Evolutionary conservation across 2,113 vertebrate species (phyloP).

Genomic region (Zingel zingel): DNA sequence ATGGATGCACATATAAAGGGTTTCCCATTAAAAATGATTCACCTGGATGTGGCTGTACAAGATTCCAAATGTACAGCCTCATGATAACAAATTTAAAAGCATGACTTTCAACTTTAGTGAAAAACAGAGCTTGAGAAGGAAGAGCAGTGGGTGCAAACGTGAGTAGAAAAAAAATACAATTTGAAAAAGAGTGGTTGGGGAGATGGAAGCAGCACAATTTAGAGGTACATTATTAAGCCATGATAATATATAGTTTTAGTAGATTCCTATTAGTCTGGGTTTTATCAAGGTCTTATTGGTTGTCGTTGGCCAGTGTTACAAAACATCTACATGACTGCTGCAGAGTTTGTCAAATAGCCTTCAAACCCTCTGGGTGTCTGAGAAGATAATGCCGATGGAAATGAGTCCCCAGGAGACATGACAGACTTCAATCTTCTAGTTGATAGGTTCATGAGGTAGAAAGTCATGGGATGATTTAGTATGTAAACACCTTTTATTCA

Average conservation of each 20-base stretch:
- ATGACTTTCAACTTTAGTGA: neutral
- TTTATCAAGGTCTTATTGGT: constrained; percentile 8
- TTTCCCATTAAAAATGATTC: neutral
- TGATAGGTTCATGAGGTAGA: constrained; percentile 36
- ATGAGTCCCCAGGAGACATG: constrained; percentile 12
- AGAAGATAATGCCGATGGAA: constrained; percentile 13
- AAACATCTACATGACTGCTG: constrained; percentile 1
- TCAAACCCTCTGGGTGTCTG: constrained; percentile 11
- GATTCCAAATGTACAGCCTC: neutral
- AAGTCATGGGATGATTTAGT: constrained; percentile 24
- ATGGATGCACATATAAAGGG: neutral
- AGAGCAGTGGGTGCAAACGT: neutral
- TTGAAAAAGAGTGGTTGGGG: neutral
- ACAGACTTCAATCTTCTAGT: constrained; percentile 26
- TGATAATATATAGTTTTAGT: neutral
- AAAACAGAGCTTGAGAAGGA: neutral
- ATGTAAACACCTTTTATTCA: constrained; percentile 22
- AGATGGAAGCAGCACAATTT: constrained; percentile 9
- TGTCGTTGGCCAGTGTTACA: constrained; percentile 1
- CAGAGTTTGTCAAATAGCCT: constrained; percentile 7
- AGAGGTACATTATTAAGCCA: constrained; percentile 15
- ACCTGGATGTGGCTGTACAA: neutral
- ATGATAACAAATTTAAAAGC: neutral
- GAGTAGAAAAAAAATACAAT: neutral
- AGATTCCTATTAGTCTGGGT: neutral